Evolutionary conservation across 2,113 vertebrate species (phyloP).

Genomic region (Sylvietta virens): DNA sequence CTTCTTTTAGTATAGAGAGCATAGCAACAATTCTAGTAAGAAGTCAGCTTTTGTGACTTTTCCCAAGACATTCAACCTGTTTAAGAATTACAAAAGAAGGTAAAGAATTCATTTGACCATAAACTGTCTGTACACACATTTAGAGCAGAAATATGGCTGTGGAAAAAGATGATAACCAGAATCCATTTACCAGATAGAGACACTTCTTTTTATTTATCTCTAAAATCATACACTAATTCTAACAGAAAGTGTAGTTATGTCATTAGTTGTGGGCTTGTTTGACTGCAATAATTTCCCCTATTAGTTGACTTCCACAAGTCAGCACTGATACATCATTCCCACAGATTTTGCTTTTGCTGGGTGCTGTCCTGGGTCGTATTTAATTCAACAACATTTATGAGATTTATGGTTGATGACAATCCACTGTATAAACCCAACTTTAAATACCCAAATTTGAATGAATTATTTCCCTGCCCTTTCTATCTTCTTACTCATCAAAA

Average conservation of each 20-base stretch:
- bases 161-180: background rate
- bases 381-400: background rate
- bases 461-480: background rate
- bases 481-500: background rate
- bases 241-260: background rate
- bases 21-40: background rate
- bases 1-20: background rate
- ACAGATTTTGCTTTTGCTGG: background rate
- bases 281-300: background rate
- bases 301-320: background rate
- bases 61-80: background rate
- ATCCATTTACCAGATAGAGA: background rate
- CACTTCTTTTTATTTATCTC: rapidly evolving
- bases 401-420: background rate
- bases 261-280: background rate
- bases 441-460: background rate
- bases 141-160: background rate
- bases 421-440: background rate
- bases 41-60: rapidly evolving
- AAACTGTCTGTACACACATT: background rate
- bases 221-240: background rate
- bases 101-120: background rate
- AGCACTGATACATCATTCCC: background rate
- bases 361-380: background rate
- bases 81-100: background rate